Conservation (phyloP, 2,113 vertebrate genomes). For the Theristicus caerulescens region DNA sequence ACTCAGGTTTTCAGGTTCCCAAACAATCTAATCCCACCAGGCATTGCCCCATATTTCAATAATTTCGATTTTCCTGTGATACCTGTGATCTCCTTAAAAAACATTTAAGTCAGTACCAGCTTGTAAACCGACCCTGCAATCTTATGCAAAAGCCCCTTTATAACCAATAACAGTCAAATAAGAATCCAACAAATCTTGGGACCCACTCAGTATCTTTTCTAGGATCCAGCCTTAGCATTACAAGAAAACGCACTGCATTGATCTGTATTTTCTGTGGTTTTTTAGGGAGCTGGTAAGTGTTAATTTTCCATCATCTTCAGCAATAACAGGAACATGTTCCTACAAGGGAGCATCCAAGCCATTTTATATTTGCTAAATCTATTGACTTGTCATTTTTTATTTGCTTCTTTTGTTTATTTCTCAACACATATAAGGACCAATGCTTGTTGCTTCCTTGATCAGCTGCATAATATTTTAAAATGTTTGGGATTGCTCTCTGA, state of each 20-base stretch:
- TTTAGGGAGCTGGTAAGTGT: not conserved
- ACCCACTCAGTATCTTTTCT: not conserved
- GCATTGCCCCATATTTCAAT: not conserved
- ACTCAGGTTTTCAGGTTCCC: not conserved
- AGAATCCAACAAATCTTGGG: not conserved
- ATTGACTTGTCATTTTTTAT: not conserved
- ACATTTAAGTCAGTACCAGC: not conserved
- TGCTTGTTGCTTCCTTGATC: not conserved
- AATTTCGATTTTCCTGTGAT: not conserved
- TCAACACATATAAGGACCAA: rapidly evolving
- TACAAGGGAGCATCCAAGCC: not conserved
- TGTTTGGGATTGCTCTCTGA: not conserved
- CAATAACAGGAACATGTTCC: not conserved
- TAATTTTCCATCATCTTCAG: not conserved
- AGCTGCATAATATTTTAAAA: not conserved
- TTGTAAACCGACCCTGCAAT: not conserved
- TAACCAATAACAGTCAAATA: not conserved
- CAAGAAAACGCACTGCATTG: not conserved
- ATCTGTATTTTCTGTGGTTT: not conserved
- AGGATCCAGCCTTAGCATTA: not conserved
- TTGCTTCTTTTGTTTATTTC: not conserved
- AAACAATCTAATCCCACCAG: not conserved
- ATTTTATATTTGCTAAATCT: not conserved
- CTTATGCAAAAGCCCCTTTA: not conserved
- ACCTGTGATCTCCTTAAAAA: not conserved